Base-by-base conservation (phyloP, 2,113 vertebrate genomes). In the Ranitomeya variabilis region DNA sequence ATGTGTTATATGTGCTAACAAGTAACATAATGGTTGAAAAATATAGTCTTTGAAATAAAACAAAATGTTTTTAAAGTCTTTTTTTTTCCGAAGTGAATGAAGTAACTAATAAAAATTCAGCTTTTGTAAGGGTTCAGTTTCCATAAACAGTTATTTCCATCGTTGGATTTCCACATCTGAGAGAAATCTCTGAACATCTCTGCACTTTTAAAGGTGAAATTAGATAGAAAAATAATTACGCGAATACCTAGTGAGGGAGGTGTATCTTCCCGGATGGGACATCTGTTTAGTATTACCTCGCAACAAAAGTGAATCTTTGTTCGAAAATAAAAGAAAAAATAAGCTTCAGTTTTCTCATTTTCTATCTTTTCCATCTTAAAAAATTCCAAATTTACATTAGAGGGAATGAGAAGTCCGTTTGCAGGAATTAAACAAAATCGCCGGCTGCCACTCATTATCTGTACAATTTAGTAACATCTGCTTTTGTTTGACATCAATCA, bases 401-500 rank as follows among this genome's bases (percentile, higher is more conserved):
- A 31, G 82, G 66, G 62, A 89, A 85, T 54, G 84, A 55, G 76
- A 4, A 77, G 77, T 84, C 6, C 76, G 64, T 51, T 79, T 66
- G 87, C 79, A 89, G 51, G 85, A 89, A 89, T 79, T 79, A 89
- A 84, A 89, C 80, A 88, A 88, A 45, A 88, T 77, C 80, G 31
- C 82, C 31, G 82, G 19, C 73, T 85, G 81, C 16, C 31, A 26
- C 73, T 89, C 82, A 89, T 89, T 89, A 89, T 85, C 73, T 79
- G 81, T 89, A 77, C 81, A 84, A 79, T 89, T 77, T 77, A 69
- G 79, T 64, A 79, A 64, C 82, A 89, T 89, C 81, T 89, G 87
- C 84, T 89, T 89, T 78, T 89, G 81, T 52, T 89, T 79, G 23
- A 89, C 82, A 89, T 89, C 73, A 89, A 89, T 89, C 86, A 88